Conservation (phyloP, 2,113 vertebrate genomes). For the Scomber scombrus region DNA sequence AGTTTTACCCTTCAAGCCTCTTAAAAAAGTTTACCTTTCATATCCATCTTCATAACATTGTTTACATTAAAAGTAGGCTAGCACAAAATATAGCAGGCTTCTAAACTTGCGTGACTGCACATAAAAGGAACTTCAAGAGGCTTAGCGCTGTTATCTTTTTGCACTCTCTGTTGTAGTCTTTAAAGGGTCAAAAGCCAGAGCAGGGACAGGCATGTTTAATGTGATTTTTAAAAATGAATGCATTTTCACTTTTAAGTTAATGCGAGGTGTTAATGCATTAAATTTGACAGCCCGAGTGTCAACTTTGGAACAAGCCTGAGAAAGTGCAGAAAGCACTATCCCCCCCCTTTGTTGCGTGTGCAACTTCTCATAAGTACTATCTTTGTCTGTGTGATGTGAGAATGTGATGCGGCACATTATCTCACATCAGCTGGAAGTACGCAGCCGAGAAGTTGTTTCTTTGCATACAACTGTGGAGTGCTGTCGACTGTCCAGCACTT, state of each 20-base stretch:
- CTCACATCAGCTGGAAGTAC: constrained; percentile 91
- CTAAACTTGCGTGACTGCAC: neutral
- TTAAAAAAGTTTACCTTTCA: neutral
- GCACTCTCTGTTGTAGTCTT: neutral
- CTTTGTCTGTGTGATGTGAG: constrained; percentile 88
- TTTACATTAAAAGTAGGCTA: neutral
- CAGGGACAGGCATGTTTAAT: neutral
- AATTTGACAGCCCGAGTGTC: constrained; percentile 59
- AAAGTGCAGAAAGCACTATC: constrained; percentile 75
- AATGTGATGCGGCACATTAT: constrained; percentile 87
- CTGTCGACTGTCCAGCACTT: constrained; percentile 87
- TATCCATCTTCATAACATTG: neutral
- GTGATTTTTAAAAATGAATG: neutral
- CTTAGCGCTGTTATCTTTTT: neutral
- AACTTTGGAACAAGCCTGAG: constrained; percentile 75
- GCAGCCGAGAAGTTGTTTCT: constrained; percentile 86
- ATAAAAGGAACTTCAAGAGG: neutral
- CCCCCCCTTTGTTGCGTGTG: constrained; percentile 75
- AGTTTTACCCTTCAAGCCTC: constrained; percentile 5
- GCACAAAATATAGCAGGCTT: neutral
- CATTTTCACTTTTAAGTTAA: neutral
- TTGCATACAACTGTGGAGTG: constrained; percentile 86
- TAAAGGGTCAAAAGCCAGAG: neutral
- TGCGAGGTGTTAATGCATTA: constrained; percentile 8
- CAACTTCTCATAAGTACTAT: constrained; percentile 59